A percentile compares a stretch with the other conserved stretches of the same genome.
These are phyloP conservation scores for Cantharis rustica DNA, from an alignment of 2,888 invertebrate genomes.

Conservation along the genomic window DNA sequence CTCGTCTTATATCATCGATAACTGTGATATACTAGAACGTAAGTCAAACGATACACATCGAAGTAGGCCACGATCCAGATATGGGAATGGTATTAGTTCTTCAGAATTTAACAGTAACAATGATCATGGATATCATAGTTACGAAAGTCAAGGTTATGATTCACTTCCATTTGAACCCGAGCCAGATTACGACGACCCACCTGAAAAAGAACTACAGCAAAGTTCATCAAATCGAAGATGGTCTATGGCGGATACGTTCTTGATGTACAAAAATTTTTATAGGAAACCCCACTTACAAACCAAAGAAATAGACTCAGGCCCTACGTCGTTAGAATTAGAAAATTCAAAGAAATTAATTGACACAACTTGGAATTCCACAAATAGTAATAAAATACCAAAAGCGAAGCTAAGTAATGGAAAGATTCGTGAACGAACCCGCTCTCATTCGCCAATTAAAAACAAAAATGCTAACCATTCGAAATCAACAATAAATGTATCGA, in stretches of 20 bases:
- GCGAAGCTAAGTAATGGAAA: constrained; percentile 45
- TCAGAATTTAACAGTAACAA: constrained; percentile 30
- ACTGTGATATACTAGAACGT: constrained; percentile 36
- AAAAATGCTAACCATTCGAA: constrained; percentile 41
- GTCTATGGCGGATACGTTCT: constrained; percentile 48
- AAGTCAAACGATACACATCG: constrained; percentile 28
- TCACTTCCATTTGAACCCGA: constrained; percentile 53
- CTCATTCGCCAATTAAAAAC: constrained; percentile 53
- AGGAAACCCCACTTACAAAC: constrained; percentile 28
- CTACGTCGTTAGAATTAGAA: constrained; percentile 27
- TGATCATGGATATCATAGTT: constrained; percentile 51
- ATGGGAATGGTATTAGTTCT: constrained; percentile 8
- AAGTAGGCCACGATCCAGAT: constrained; percentile 37
- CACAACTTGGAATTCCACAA: constrained; percentile 27
- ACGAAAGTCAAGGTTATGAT: constrained; percentile 48
- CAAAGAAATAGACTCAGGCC: constrained; percentile 32
- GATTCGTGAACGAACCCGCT: constrained; percentile 49
- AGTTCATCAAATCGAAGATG: constrained; percentile 29
- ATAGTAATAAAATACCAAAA: constrained; percentile 52
- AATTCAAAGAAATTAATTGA: constrained; percentile 22
- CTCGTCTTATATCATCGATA: constrained; percentile 2
- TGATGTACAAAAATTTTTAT: constrained; percentile 33
- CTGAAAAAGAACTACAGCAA: constrained; percentile 12
- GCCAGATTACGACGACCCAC: constrained; percentile 52
- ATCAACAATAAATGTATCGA: constrained; percentile 39